phyloP scores from a whole-genome alignment of 2,113 vertebrate genomes.

The Pipra filicauda region DNA sequence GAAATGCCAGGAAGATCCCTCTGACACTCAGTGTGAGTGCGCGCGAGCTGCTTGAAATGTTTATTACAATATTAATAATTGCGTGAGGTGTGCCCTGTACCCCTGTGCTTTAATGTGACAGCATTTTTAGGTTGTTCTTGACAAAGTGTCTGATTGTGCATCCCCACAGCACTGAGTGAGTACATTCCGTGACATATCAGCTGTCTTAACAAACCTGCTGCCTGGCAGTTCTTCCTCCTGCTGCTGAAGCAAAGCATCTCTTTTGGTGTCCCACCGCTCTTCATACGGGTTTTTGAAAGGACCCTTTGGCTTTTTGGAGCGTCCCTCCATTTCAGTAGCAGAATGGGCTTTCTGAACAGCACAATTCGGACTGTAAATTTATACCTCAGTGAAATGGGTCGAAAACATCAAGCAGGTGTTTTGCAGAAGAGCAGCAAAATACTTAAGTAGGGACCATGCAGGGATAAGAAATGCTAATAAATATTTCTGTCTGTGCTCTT shows the following conservation, averaged over 20 bases:
- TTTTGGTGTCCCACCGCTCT: neutral
- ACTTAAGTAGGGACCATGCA: neutral
- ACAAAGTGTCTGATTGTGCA: neutral
- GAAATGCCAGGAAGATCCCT: neutral
- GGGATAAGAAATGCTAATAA: neutral
- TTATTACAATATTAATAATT: neutral
- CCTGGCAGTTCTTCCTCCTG: neutral
- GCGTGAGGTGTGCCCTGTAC: neutral
- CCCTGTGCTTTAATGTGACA: neutral
- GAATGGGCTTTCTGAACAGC: neutral
- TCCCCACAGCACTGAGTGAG: neutral
- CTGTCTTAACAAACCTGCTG: neutral
- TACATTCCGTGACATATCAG: rapidly evolving
- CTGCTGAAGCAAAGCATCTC: neutral
- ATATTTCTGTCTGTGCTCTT: neutral
- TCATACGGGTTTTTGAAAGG: neutral
- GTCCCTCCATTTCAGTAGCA: neutral
- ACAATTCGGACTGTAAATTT: neutral
- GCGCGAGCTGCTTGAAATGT: neutral
- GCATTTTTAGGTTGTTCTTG: neutral
- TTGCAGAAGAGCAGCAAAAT: neutral
- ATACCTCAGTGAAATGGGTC: neutral
- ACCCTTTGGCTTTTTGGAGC: neutral
- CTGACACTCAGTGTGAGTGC: neutral
- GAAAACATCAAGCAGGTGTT: neutral